Percentiles rank a stretch among this genome's conserved stretches.
phyloP scores from a whole-genome alignment of 2,888 invertebrate species.

The Bedellia somnulentella region DNA sequence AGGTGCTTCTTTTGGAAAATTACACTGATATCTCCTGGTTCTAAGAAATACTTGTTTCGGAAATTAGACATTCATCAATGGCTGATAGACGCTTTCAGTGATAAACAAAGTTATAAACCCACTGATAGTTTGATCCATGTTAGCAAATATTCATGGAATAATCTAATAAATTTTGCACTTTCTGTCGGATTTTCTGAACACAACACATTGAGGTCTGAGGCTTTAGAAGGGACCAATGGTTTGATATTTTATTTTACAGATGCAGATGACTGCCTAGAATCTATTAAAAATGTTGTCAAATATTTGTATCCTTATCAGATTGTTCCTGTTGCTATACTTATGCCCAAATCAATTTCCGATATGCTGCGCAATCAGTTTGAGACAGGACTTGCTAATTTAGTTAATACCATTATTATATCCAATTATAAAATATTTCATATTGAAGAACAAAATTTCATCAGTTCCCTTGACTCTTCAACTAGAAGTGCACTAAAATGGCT shows the following conservation, averaged over 20 bases:
- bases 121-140: constrained; percentile 36
- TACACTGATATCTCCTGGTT: constrained; percentile 58
- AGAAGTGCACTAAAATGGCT: constrained; percentile 49
- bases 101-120: constrained; percentile 27
- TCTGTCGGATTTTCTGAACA: constrained; percentile 34
- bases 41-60: constrained; percentile 35
- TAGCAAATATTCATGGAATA: constrained; percentile 45
- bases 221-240: constrained; percentile 44
- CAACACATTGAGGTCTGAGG: constrained; percentile 21
- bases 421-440: constrained; percentile 32
- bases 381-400: constrained; percentile 19
- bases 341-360: constrained; percentile 20
- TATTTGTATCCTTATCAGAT: constrained; percentile 36
- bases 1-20: constrained; percentile 64
- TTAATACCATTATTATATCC: constrained; percentile 27
- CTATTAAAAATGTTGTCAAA: constrained; percentile 16
- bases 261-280: constrained; percentile 20
- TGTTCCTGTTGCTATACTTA: constrained; percentile 39
- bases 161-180: constrained; percentile 47
- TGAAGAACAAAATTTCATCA: constrained; percentile 22
- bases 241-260: constrained; percentile 35
- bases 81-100: constrained; percentile 44
- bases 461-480: constrained; percentile 25
- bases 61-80: constrained; percentile 48
- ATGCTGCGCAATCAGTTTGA: constrained; percentile 19